Evolutionary conservation across 2,888 invertebrate species (phyloP).

Genomic region (Parapristionchus giblindavisi): DNA sequence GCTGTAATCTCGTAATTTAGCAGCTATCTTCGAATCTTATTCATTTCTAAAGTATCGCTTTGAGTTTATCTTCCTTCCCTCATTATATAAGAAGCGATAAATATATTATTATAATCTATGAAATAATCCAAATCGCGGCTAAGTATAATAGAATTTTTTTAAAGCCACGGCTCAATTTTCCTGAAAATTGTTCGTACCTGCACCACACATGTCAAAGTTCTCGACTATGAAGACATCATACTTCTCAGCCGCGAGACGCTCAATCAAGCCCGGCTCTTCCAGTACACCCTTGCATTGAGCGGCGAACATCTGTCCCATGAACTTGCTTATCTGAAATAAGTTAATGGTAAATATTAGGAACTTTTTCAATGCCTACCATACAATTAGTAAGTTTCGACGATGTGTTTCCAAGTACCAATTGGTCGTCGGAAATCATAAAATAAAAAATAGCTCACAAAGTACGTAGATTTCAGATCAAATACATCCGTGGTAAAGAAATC

Average conservation of each 20-base stretch:
- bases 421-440: too few species aligned
- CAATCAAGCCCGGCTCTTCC: slow-evolving; percentile 12
- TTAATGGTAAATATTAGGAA: too few species aligned
- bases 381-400: too few species aligned
- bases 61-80: too few species aligned
- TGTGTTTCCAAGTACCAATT: too few species aligned
- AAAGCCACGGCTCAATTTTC: neutral
- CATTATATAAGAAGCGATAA: too few species aligned
- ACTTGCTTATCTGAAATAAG: slow-evolving; percentile 5
- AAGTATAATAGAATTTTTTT: neutral
- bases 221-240: slow-evolving; percentile 23
- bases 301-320: slow-evolving; percentile 13
- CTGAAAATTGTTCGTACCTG: neutral
- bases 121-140: too few species aligned
- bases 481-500: slow-evolving; percentile 19
- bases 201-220: slow-evolving; percentile 26
- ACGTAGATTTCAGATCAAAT: neutral
- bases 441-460: slow-evolving; percentile 23
- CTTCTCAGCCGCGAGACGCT: neutral
- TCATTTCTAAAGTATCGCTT: too few species aligned
- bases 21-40: too few species aligned
- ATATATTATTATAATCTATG: too few species aligned
- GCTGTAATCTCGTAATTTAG: too few species aligned
- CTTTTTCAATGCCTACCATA: too few species aligned
- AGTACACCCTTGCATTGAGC: slow-evolving; percentile 9